phyloP scores from a whole-genome alignment of 2,888 invertebrate genomes.

The Callyntrura sp. region DNA sequence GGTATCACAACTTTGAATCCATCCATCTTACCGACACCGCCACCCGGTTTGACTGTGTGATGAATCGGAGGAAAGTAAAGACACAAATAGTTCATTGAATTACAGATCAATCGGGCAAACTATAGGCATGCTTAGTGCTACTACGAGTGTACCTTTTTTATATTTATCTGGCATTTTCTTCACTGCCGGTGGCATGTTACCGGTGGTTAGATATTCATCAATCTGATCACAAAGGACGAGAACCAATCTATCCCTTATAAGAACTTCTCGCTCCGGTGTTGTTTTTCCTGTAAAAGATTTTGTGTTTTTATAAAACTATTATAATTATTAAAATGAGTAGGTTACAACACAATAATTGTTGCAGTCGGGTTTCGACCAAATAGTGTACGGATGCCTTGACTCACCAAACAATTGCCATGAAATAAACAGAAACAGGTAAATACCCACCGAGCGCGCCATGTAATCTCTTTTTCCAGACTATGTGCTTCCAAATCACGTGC shows the following conservation, averaged over 20 bases:
- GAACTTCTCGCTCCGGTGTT: slow-evolving; percentile 70
- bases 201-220: slow-evolving; percentile 62
- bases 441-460: slow-evolving; percentile 38
- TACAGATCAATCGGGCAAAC: not conserved
- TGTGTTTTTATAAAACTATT: no score
- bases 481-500: no score
- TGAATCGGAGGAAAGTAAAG: not conserved
- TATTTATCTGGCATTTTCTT: slow-evolving; percentile 78
- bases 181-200: slow-evolving; percentile 62
- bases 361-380: no score
- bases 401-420: slow-evolving; percentile 59
- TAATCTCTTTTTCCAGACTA: no score
- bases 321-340: no score
- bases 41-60: slow-evolving; percentile 66
- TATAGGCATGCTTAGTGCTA: no score
- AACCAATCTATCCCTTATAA: slow-evolving; percentile 75
- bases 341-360: no score
- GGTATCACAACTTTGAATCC: slow-evolving; percentile 46
- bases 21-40: slow-evolving; percentile 36
- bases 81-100: not conserved
- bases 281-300: no score
- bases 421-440: slow-evolving; percentile 39
- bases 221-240: slow-evolving; percentile 77
- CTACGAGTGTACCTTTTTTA: slow-evolving; percentile 73
- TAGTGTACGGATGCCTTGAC: no score